phyloP scores from a whole-genome alignment of 2,113 vertebrate species.

The Lota lota region DNA sequence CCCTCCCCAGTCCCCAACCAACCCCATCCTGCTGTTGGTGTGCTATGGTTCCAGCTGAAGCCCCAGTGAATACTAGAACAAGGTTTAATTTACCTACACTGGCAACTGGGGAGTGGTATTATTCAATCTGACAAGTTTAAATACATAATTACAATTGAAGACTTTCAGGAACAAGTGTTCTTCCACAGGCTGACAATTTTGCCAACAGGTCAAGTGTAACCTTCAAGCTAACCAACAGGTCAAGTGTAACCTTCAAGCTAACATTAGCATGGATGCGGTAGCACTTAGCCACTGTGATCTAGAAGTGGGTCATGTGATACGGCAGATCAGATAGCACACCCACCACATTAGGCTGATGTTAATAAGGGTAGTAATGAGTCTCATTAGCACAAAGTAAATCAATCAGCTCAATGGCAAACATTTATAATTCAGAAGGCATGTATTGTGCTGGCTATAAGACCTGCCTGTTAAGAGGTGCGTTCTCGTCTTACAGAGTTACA shows the following conservation, averaged over 20 bases:
- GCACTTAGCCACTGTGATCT: not conserved
- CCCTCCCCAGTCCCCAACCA: slow-evolving; percentile 20
- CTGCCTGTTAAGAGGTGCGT: slow-evolving; percentile 16
- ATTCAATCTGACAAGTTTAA: slow-evolving; percentile 28
- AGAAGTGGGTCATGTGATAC: slow-evolving; percentile 50
- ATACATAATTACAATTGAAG: slow-evolving; percentile 30
- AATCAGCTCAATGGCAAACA: slow-evolving; percentile 63
- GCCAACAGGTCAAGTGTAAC: slow-evolving; percentile 42
- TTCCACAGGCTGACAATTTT: slow-evolving; percentile 16
- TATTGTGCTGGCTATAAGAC: slow-evolving; percentile 40
- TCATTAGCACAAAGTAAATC: slow-evolving; percentile 74
- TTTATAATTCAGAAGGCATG: slow-evolving; percentile 68
- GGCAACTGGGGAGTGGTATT: slow-evolving; percentile 25
- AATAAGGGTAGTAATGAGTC: slow-evolving; percentile 74
- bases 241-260: slow-evolving; percentile 42
- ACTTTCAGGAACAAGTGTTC: slow-evolving; percentile 17
- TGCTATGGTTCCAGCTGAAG: slow-evolving; percentile 48
- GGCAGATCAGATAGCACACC: slow-evolving; percentile 48
- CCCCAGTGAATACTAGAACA: slow-evolving; percentile 40
- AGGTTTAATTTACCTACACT: slow-evolving; percentile 52
- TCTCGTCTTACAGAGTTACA: slow-evolving; percentile 41
- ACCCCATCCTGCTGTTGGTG: slow-evolving; percentile 19
- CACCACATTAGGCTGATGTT: slow-evolving; percentile 51
- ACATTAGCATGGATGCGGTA: slow-evolving; percentile 9
- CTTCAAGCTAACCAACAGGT: slow-evolving; percentile 27